These are phyloP conservation scores for Rhaphigaster nebulosa DNA, from an alignment of 2,888 invertebrate genomes.

Conservation along the genomic window DNA sequence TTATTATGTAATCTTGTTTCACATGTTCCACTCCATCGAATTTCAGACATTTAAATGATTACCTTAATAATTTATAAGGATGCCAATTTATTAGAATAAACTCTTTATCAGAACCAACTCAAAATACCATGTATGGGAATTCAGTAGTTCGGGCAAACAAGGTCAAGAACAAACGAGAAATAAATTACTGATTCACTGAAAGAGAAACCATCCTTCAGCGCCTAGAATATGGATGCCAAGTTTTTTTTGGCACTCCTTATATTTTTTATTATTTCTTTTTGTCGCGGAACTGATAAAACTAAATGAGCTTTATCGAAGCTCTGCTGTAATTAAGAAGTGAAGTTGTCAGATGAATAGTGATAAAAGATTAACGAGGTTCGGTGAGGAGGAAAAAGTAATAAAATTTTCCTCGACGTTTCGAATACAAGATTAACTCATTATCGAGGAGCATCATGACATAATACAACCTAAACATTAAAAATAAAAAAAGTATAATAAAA, in stretches of 20 bases:
- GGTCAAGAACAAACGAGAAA: neutral
- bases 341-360: neutral
- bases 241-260: neutral
- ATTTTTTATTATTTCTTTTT: neutral
- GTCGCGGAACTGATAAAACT: neutral
- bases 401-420: neutral
- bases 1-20: too few relatives aligned
- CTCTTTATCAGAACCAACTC: neutral
- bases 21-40: neutral
- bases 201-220: neutral
- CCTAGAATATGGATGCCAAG: neutral
- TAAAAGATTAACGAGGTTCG: neutral
- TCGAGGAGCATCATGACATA: neutral
- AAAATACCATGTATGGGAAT: neutral
- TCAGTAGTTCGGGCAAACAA: neutral
- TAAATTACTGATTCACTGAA: neutral
- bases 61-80: neutral
- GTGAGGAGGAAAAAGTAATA: neutral
- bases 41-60: neutral
- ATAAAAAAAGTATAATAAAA: neutral
- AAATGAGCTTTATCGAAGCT: constrained; percentile 2
- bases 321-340: constrained; percentile 13
- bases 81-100: neutral
- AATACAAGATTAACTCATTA: neutral
- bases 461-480: neutral